These are phyloP conservation scores for Sternarchorhynchus goeldii DNA, from an alignment of 2,797 vertebrate genomes.

Conservation along the genomic window DNA sequence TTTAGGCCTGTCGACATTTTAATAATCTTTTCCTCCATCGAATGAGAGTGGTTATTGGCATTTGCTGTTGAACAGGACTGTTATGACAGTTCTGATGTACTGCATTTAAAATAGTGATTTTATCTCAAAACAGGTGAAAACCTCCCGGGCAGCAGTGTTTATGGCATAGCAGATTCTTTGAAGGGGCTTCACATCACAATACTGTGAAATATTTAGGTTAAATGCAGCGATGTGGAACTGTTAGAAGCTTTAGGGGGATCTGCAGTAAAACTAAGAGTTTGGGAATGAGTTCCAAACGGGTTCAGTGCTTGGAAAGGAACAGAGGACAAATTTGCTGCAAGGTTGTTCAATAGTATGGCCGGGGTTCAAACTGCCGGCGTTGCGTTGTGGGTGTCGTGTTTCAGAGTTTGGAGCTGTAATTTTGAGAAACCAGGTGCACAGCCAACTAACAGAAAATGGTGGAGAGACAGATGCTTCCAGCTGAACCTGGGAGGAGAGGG, in stretches of 20 bases:
- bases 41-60: constrained; percentile 38
- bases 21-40: constrained; percentile 6
- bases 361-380: constrained; percentile 18
- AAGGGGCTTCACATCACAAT: constrained; percentile 53
- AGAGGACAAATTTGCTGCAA: constrained; percentile 34
- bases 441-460: not conserved
- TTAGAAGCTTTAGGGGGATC: constrained; percentile 50
- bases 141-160: constrained; percentile 17
- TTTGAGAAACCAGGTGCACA: not conserved
- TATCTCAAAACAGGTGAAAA: constrained; percentile 31
- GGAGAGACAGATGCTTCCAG: no score
- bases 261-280: constrained; percentile 46
- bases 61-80: constrained; percentile 23
- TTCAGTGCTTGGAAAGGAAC: constrained; percentile 49
- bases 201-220: constrained; percentile 61
- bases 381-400: not conserved
- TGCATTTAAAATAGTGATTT: constrained; percentile 32
- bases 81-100: constrained; percentile 29
- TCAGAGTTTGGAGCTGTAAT: not conserved
- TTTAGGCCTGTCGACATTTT: constrained; percentile 22
- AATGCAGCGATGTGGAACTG: constrained; percentile 56
- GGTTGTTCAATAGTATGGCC: constrained; percentile 31
- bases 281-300: constrained; percentile 42
- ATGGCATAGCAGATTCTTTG: constrained; percentile 18
- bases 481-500: no score